Base-by-base conservation (phyloP, 1,140 invertebrate genomes). In the Drosophila arawakana region DNA sequence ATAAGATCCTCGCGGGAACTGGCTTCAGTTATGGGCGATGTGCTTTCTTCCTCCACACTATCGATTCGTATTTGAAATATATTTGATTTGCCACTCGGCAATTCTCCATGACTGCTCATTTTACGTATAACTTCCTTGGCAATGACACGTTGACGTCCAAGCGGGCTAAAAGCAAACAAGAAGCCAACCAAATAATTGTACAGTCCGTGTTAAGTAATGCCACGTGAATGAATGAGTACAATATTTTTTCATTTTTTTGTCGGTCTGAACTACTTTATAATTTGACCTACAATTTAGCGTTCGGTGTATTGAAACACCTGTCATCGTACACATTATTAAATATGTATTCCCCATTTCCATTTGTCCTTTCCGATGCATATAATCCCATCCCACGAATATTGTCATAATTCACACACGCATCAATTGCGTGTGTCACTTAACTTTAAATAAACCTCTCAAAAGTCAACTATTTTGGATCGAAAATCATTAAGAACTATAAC, bases 1-100 rank as follows among this genome's bases (percentile, higher is more conserved):
- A 91, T 91, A 11, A 91, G 78, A 81, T 91, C 83, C 52, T 91
- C 90, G 6, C 73, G 75, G 7, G 90, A 91, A 75, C 74, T 91
- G 43, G 86, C 68, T 54, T 85, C 90, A 10, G 90, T 91, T 68
- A 91, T 83, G 55, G 83, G 83, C 18, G 90, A 86, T 8, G 81
- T 89, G 65, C 90, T 91, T 47, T 90, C 84, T 71, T 91, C 90
- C 25, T 91, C 90, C 8, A 91, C 73, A 41, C 90, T 91, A 50
- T 91, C 90, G 60, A 90, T 73, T 52, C 81, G 81, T 55, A 91
- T 89, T 73, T 91, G 76, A 81, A 91, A 90, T 47, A 89, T 63
- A 54, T 81, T 61, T 43, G 84, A 80, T 63, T 75, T 89, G 34
- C 73, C 62, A 47, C 54, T 44, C 49, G 61, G 54, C 34, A 52